Percentiles rank a stretch among this genome's conserved stretches.
Conservation (phyloP, 64 coral and sea anemone genomes). For the Montipora efflorescens region DNA sequence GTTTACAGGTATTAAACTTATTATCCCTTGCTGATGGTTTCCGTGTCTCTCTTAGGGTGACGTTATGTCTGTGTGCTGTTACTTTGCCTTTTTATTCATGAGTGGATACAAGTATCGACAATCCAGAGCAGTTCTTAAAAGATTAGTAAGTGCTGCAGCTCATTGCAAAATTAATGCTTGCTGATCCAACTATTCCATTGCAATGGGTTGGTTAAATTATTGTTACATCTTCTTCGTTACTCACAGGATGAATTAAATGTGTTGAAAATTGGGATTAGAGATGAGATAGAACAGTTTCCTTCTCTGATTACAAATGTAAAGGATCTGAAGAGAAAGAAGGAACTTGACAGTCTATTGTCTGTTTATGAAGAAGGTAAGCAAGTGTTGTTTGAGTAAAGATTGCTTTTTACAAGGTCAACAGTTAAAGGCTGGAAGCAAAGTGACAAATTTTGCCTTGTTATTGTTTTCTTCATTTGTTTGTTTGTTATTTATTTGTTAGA, state of each 20-base stretch:
- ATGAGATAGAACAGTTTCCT: slow-evolving; percentile 90
- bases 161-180: too few species aligned
- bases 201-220: background rate
- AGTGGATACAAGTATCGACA: slow-evolving; percentile 97
- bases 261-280: slow-evolving; percentile 92
- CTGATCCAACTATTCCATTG: too few species aligned
- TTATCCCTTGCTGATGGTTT: background rate
- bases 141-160: slow-evolving; percentile 70
- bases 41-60: slow-evolving; percentile 65
- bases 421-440: too few species aligned
- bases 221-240: background rate
- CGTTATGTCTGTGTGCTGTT: slow-evolving; percentile 95
- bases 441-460: too few species aligned
- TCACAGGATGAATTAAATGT: slow-evolving; percentile 87
- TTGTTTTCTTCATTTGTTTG: too few species aligned
- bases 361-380: slow-evolving; percentile 81
- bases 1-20: too few species aligned
- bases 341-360: slow-evolving; percentile 67
- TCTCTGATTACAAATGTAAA: slow-evolving; percentile 82
- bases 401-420: too few species aligned
- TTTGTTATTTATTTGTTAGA: too few species aligned
- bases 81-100: slow-evolving; percentile 99
- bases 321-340: slow-evolving; percentile 90
- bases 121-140: slow-evolving; percentile 82
- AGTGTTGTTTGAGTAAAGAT: too few species aligned